phyloP scores from a whole-genome alignment of 2,888 invertebrate species.

The Helleia helle region DNA sequence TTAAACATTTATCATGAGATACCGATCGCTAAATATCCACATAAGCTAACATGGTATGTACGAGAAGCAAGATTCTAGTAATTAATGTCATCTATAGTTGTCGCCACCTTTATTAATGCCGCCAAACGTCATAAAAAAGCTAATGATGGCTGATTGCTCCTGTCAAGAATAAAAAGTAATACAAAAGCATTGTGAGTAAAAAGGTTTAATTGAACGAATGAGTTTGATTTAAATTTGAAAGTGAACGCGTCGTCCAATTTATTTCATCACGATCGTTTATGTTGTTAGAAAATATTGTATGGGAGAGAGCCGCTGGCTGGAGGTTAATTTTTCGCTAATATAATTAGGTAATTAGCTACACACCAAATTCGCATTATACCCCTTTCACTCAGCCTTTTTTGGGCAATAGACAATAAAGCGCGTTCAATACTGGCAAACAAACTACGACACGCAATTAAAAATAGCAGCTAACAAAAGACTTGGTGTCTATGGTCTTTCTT shows the following conservation, averaged over 20 bases:
- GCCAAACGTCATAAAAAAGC: background rate
- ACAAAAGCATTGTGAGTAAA: slow-evolving; percentile 6
- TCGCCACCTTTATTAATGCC: background rate
- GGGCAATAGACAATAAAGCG: too few relatives aligned
- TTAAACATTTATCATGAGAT: too few relatives aligned
- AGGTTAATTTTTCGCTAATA: slow-evolving; percentile 27
- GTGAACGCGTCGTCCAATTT: slow-evolving; percentile 22
- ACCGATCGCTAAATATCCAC: too few relatives aligned
- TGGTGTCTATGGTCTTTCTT: too few relatives aligned
- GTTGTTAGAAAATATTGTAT: slow-evolving; percentile 25
- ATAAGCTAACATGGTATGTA: too few relatives aligned
- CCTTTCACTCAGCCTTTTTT: too few relatives aligned
- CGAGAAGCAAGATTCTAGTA: background rate
- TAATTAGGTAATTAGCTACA: slow-evolving; percentile 38
- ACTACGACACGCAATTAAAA: too few relatives aligned
- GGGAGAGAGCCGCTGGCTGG: slow-evolving; percentile 25
- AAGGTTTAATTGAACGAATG: slow-evolving; percentile 14
- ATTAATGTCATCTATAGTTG: background rate
- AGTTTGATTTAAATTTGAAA: slow-evolving; percentile 20
- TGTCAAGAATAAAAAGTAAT: slow-evolving; percentile 9
- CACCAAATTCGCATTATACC: slow-evolving; percentile 34
- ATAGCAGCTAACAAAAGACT: too few relatives aligned
- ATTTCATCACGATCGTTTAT: slow-evolving; percentile 18
- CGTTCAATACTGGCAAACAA: too few relatives aligned
- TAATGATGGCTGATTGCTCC: background rate